A percentile compares a stretch with the other conserved stretches of the same genome.
phyloP scores from a whole-genome alignment of 2,113 vertebrate species.

The Thunnus thynnus region DNA sequence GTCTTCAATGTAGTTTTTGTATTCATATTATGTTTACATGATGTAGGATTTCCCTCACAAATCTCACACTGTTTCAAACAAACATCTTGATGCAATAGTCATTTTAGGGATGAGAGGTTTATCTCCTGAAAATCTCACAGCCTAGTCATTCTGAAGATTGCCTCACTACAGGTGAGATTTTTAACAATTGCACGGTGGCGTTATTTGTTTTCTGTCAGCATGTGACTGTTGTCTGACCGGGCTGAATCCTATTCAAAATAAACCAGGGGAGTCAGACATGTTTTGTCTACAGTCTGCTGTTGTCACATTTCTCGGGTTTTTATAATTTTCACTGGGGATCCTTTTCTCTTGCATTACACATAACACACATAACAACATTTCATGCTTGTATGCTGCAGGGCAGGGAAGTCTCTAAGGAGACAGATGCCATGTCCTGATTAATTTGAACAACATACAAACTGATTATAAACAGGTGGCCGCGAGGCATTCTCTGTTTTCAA shows the following conservation, averaged over 20 bases:
- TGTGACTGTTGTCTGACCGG: neutral
- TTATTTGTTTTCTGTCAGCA: slow-evolving; percentile 12
- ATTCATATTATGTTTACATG: slow-evolving; percentile 15
- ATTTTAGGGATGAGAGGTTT: slow-evolving; percentile 44
- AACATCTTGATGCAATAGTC: slow-evolving; percentile 22
- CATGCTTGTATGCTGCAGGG: slow-evolving; percentile 43
- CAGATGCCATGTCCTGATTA: slow-evolving; percentile 56
- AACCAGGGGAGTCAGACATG: slow-evolving; percentile 6
- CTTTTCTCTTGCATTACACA: neutral
- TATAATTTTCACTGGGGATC: slow-evolving; percentile 17
- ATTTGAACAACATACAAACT: slow-evolving; percentile 67
- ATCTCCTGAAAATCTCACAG: slow-evolving; percentile 16
- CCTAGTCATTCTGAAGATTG: slow-evolving; percentile 29
- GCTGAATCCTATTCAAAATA: slow-evolving; percentile 36
- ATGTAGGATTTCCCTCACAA: neutral
- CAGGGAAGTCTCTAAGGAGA: slow-evolving; percentile 49
- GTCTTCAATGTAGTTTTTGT: neutral
- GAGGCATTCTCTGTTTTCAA: slow-evolving; percentile 34
- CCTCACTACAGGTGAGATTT: slow-evolving; percentile 32
- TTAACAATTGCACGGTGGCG: neutral
- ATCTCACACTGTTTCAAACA: neutral
- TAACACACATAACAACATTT: slow-evolving; percentile 31
- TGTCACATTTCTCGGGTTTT: slow-evolving; percentile 8
- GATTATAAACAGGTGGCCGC: slow-evolving; percentile 54
- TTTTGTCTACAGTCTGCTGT: slow-evolving; percentile 14